Conservation (phyloP, 2,888 invertebrate species). For the Phortica magna region DNA sequence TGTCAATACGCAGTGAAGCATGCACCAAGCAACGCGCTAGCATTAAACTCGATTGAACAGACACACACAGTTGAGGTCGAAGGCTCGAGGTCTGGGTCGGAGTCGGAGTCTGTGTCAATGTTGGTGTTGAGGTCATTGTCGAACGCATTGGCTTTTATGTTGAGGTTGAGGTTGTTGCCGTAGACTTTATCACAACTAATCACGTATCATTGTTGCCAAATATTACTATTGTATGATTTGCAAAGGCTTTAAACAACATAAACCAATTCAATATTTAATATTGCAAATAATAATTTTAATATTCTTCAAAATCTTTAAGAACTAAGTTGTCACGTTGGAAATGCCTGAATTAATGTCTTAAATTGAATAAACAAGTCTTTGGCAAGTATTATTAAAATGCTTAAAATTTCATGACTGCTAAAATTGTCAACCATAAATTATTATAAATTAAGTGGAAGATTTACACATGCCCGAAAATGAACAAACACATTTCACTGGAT, state of each 20-base stretch:
- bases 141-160: neutral
- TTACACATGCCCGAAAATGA: constrained; percentile 4
- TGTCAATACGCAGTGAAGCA: constrained; percentile 20
- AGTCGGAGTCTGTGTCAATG: too few species aligned
- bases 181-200: neutral
- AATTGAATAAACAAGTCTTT: neutral
- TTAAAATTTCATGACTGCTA: neutral
- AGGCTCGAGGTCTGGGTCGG: too few species aligned
- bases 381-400: neutral
- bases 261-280: too few species aligned
- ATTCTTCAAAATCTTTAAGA: neutral
- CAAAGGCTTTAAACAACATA: neutral
- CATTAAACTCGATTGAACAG: neutral
- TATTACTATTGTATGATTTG: neutral
- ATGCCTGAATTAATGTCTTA: neutral
- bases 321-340: neutral
- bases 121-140: neutral
- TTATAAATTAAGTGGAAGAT: neutral
- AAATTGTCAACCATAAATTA: constrained; percentile 1
- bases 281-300: too few species aligned
- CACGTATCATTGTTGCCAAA: constrained; percentile 14
- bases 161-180: neutral
- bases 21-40: neutral
- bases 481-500: neutral
- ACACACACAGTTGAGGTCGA: neutral